Base-by-base conservation (phyloP, 2,797 vertebrate species). In the Urophycis tenuis region DNA sequence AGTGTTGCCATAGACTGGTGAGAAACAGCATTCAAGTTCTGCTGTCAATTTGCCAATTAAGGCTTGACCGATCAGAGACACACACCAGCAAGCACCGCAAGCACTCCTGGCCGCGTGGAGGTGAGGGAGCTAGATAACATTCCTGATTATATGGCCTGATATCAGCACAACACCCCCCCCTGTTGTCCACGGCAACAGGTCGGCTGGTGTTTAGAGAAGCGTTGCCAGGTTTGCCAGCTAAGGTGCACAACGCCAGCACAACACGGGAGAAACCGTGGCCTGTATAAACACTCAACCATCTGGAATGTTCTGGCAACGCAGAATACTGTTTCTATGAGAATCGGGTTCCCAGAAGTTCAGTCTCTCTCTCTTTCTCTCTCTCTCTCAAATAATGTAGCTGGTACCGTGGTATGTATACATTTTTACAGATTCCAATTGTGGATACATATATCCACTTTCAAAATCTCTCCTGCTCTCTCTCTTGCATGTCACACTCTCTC, bases 211-310 rank as follows among this genome's bases (percentile, higher is more conserved):
- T 86, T 84, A 67, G 7, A 80, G 74, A 83, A 69, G 29, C 0
- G 3, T 19, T 84, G 79, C 78, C 75, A 87, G 73, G 73, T 39
- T 81, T 79, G 77, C 74, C 80, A 77, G 78, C 71, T 76, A 11
- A 39, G 80, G 72, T 77, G 8, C 33, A 30, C 17, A 15, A 31
- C 60, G 75, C 81, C 78, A 85, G 77, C 80, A 81, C n/a, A 80
- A 49, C 41, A 49, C 41, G 3, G 41, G 41, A 49, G 15, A 49
- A 8, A 25, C 75, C 74, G 64, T 85, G 82, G 88, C 80, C 83
- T 89, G 83, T 72, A 71, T 53, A 86, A 90, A 88, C 75, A 88
- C 60, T 77, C 80, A 82, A 25, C n/a, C 71, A 81, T 84, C 78
- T 73, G 73, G 78, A 78, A 45, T 71, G 75, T 81, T 85, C 85